Evolutionary conservation across 2,797 vertebrate species (phyloP).

Genomic region (Danio aesculapii): DNA sequence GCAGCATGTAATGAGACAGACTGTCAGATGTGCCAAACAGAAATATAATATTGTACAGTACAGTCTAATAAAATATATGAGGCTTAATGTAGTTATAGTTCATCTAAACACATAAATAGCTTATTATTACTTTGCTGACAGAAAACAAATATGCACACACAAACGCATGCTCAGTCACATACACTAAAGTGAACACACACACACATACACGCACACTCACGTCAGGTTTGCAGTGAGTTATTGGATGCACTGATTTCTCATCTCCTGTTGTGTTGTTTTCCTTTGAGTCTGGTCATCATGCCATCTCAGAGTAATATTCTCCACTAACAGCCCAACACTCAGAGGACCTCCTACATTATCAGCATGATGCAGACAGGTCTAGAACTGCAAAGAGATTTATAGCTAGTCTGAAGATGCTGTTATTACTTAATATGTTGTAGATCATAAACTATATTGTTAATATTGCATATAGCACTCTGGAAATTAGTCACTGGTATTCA

Average conservation of each 20-base stretch:
- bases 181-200: not conserved
- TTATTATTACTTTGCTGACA: constrained; percentile 5
- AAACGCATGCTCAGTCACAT: not conserved
- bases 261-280: constrained; percentile 29
- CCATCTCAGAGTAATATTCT: constrained; percentile 25
- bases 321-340: not conserved
- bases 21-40: not conserved
- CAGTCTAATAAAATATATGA: not conserved
- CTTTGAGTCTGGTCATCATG: constrained; percentile 36
- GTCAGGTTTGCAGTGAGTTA: constrained; percentile 37
- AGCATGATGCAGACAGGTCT: constrained; percentile 10
- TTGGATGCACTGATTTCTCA: constrained; percentile 22
- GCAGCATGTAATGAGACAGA: not conserved
- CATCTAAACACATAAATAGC: not conserved
- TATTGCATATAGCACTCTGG: no score
- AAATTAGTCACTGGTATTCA: not conserved
- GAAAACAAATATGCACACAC: not conserved
- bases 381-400: not conserved
- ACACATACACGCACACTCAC: not conserved
- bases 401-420: not conserved
- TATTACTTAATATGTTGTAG: constrained; percentile 7
- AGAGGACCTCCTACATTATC: constrained; percentile 13
- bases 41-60: not conserved
- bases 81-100: not conserved
- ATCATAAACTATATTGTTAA: not conserved